A percentile compares a stretch with the other conserved stretches of the same genome.
These are phyloP conservation scores for Chymomyza fuscimana DNA, from an alignment of 2,888 invertebrate species.

Conservation along the genomic window DNA sequence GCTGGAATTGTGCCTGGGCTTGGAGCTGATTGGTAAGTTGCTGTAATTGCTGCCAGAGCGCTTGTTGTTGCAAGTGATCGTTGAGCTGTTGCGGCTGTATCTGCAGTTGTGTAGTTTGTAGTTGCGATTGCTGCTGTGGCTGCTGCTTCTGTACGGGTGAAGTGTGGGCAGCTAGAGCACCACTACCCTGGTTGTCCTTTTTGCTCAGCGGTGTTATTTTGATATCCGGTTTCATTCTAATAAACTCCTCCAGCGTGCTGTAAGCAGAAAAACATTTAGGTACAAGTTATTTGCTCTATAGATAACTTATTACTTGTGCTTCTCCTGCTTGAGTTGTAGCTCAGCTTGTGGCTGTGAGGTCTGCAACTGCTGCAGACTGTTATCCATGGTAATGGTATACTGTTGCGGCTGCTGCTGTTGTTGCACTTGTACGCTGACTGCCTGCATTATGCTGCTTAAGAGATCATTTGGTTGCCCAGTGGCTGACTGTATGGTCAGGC, in stretches of 20 bases:
- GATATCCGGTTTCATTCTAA: conserved; percentile 78
- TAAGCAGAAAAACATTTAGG: conserved; percentile 5
- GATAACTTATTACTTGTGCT: conserved; percentile 70
- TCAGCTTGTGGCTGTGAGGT: conserved; percentile 30
- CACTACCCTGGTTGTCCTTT: conserved; percentile 31
- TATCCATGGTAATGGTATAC: conserved; percentile 79
- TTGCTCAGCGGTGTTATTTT: conserved; percentile 76
- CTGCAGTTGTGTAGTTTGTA: conserved; percentile 55
- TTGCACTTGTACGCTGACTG: conserved; percentile 78
- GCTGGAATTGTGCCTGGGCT: conserved; percentile 33
- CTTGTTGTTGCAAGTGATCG: conserved; percentile 66
- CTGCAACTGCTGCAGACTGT: conserved; percentile 46
- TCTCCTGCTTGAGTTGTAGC: conserved; percentile 61
- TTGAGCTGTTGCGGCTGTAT: conserved; percentile 65
- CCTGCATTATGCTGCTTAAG: conserved; percentile 78
- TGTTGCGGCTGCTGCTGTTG: conserved; percentile 62
- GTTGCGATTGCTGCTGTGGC: conserved; percentile 48
- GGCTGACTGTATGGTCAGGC: conserved; percentile 19
- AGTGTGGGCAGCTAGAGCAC: conserved; percentile 31
- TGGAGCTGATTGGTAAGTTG: conserved; percentile 45
- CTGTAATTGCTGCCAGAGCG: conserved; percentile 61
- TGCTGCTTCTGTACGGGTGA: conserved; percentile 45
- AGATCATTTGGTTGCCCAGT: conserved; percentile 69
- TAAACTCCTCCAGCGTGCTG: conserved; percentile 77
- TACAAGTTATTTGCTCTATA: background rate